phyloP scores from a whole-genome alignment of 2,797 vertebrate species.

The Semotilus atromaculatus region DNA sequence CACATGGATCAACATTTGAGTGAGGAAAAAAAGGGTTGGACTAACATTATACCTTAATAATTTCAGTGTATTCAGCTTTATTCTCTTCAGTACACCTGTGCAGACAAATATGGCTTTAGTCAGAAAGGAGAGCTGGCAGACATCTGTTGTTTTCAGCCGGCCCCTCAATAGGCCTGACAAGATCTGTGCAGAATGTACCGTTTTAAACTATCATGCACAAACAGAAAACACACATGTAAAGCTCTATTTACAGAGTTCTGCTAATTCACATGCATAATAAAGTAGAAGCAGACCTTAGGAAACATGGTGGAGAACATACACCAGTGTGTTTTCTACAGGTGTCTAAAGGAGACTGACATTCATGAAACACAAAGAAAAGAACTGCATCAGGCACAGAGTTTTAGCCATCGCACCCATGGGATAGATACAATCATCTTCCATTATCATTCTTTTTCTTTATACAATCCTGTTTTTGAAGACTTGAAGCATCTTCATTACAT shows the following conservation, averaged over 20 bases:
- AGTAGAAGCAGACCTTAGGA: constrained; percentile 41
- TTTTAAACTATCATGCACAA: constrained; percentile 68
- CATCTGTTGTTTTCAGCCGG: constrained; percentile 52
- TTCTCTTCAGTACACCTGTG: constrained; percentile 65
- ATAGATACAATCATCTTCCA: constrained; percentile 12
- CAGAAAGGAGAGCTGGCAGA: constrained; percentile 59
- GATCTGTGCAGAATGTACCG: constrained; percentile 67
- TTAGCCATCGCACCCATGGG: not conserved
- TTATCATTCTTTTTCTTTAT: not conserved
- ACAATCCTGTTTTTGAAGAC: not conserved
- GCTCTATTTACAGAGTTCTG: constrained; percentile 44
- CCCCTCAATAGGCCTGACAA: constrained; percentile 60
- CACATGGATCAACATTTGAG: constrained; percentile 44
- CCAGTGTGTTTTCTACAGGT: constrained; percentile 32
- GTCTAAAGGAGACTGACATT: constrained; percentile 36
- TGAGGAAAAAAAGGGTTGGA: constrained; percentile 44
- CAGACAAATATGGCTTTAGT: constrained; percentile 77
- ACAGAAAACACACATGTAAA: constrained; percentile 56
- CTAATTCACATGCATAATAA: constrained; percentile 57
- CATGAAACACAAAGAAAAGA: constrained; percentile 27
- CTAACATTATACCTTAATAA: constrained; percentile 55
- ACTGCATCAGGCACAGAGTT: constrained; percentile 43
- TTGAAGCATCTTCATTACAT: constrained; percentile 22
- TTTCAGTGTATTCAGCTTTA: constrained; percentile 47
- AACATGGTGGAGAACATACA: constrained; percentile 7